Conservation (phyloP, 2,888 invertebrate species). For the Drosophila eohydei region DNA sequence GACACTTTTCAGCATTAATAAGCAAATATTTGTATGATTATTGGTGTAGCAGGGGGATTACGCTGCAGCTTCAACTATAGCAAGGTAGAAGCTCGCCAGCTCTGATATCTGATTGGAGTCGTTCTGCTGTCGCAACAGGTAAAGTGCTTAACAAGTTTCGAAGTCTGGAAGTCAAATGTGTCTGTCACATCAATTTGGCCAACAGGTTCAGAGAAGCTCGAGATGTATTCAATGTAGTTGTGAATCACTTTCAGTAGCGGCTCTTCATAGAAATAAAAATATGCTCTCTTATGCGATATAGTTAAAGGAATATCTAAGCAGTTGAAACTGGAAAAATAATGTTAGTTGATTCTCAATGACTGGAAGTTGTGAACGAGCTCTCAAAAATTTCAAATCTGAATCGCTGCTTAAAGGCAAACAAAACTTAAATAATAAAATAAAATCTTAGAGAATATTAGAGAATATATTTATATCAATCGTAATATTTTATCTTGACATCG, state of each 20-base stretch:
- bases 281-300: background rate
- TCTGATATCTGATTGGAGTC: conserved; percentile 62
- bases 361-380: too few relatives aligned
- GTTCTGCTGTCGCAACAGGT: conserved; percentile 50
- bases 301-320: background rate
- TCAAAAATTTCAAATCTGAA: too few relatives aligned
- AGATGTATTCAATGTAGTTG: background rate
- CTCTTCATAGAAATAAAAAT: background rate
- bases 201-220: conserved; percentile 42
- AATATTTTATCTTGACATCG: too few relatives aligned
- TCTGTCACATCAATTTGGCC: conserved; percentile 39
- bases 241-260: conserved; percentile 11
- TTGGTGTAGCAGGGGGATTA: conserved; percentile 73
- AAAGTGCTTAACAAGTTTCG: conserved; percentile 60
- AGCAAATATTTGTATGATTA: conserved; percentile 81
- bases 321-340: background rate
- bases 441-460: too few relatives aligned
- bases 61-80: conserved; percentile 48
- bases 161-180: conserved; percentile 46
- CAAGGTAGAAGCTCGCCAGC: conserved; percentile 43
- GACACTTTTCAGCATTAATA: conserved; percentile 82
- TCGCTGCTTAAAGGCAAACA: too few relatives aligned
- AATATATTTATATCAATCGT: too few relatives aligned
- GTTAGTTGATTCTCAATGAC: too few relatives aligned
- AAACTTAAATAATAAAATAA: too few relatives aligned